Conservation (phyloP, 2,888 invertebrate genomes). For the Polydrusus tereticollis region DNA sequence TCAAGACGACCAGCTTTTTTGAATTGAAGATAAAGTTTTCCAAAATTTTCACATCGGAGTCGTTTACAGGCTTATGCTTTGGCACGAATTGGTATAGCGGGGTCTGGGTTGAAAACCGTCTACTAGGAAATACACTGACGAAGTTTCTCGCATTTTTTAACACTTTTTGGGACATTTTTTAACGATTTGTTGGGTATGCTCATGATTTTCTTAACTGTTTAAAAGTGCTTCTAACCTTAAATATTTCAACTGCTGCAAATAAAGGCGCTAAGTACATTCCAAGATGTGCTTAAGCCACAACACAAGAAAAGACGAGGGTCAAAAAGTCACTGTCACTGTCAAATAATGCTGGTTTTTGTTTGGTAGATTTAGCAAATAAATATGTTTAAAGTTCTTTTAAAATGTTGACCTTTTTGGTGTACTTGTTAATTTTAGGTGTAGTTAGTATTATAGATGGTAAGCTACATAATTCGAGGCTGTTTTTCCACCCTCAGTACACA, state of each 20-base stretch:
- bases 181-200: not conserved
- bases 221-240: slow-evolving; percentile 3
- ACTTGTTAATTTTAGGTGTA: slow-evolving; percentile 54
- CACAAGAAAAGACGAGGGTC: no score
- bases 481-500: not conserved
- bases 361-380: slow-evolving; percentile 11
- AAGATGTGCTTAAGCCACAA: no score
- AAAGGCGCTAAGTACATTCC: no score
- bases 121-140: not conserved
- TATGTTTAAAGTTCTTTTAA: slow-evolving; percentile 19
- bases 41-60: slow-evolving; percentile 72
- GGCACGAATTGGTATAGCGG: slow-evolving; percentile 74
- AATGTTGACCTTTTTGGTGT: slow-evolving; percentile 38
- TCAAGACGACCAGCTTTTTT: slow-evolving; percentile 78
- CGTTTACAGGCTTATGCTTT: slow-evolving; percentile 75
- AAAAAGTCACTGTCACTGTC: slow-evolving; percentile 13
- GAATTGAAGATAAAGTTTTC: slow-evolving; percentile 72
- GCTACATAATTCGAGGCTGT: not conserved
- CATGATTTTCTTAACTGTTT: not conserved
- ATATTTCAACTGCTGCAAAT: not conserved
- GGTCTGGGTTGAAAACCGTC: slow-evolving; percentile 11
- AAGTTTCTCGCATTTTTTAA: not conserved
- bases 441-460: slow-evolving; percentile 53
- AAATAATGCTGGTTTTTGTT: slow-evolving; percentile 15
- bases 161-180: not conserved